Conservation (phyloP, 2,797 vertebrate species). For the Hippocampus kuda region DNA sequence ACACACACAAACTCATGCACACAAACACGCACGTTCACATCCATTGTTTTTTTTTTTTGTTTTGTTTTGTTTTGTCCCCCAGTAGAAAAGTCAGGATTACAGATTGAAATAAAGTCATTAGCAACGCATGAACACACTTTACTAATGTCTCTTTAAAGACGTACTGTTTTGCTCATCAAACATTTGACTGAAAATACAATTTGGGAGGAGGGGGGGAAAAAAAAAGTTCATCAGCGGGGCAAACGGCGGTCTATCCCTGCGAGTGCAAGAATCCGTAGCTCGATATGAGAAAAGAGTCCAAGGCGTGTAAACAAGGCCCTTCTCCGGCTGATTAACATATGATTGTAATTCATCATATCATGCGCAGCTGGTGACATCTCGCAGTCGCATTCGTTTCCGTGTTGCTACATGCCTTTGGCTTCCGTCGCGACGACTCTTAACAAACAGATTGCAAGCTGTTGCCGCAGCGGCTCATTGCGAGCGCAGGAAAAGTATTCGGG, state of each 20-base stretch:
- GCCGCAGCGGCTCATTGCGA: constrained; percentile 50
- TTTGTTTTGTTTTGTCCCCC: neutral
- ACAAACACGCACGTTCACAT: neutral
- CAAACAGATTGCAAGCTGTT: constrained; percentile 64
- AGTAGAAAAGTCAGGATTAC: constrained; percentile 29
- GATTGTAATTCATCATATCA: constrained; percentile 67
- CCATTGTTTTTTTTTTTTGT: neutral
- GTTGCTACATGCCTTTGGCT: constrained; percentile 62
- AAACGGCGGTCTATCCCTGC: constrained; percentile 24
- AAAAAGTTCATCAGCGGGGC: constrained; percentile 21
- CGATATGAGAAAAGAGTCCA: constrained; percentile 36
- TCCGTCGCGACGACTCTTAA: constrained; percentile 61
- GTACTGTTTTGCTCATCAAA: constrained; percentile 8
- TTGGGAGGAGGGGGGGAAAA: constrained; percentile 8
- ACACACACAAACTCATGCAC: too few relatives aligned
- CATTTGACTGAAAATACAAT: constrained; percentile 36
- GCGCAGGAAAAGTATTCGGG: constrained; percentile 50
- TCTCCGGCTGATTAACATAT: constrained; percentile 67
- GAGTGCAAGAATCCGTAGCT: constrained; percentile 46
- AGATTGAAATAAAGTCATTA: constrained; percentile 49
- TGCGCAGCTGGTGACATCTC: constrained; percentile 64
- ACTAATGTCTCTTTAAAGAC: constrained; percentile 36
- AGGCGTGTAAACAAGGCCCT: constrained; percentile 62
- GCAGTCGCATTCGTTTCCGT: constrained; percentile 56
- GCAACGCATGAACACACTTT: constrained; percentile 44